Evolutionary conservation across 2,113 vertebrate genomes (phyloP).

Genomic region (Channa argus): DNA sequence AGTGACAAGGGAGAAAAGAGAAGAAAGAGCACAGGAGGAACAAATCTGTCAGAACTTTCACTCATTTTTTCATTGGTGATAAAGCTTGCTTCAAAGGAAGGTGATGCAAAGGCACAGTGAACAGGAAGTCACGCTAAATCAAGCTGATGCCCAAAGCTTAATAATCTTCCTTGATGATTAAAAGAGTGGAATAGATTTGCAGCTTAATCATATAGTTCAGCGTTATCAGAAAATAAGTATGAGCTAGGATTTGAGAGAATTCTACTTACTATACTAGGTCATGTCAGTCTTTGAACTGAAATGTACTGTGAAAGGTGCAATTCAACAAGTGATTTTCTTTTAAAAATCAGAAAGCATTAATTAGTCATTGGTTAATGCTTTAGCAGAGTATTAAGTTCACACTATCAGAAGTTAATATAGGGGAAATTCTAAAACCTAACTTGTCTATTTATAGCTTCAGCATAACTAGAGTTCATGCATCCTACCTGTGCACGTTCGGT

Average conservation of each 20-base stretch:
- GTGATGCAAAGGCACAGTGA: constrained; percentile 55
- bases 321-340: neutral
- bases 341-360: constrained; percentile 5
- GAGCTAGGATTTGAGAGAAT: constrained; percentile 1
- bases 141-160: constrained; percentile 42
- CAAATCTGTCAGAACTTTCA: constrained; percentile 74
- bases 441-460: neutral
- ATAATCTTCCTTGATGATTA: constrained; percentile 32
- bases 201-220: neutral
- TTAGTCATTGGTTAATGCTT: constrained; percentile 53
- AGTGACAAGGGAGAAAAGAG: constrained; percentile 59
- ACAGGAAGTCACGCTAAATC: constrained; percentile 57
- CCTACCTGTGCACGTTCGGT: constrained; percentile 93
- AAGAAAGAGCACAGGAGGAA: constrained; percentile 73
- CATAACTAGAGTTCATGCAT: neutral
- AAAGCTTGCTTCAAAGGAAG: constrained; percentile 51
- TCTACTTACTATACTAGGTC: neutral
- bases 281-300: constrained; percentile 6
- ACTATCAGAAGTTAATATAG: neutral
- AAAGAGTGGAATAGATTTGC: constrained; percentile 33
- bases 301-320: neutral
- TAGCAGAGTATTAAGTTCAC: constrained; percentile 30
- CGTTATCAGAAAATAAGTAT: constrained; percentile 17
- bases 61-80: constrained; percentile 51
- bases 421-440: neutral